Evolutionary conservation across 2,797 vertebrate species (phyloP).

Genomic region (Lutra lutra): DNA sequence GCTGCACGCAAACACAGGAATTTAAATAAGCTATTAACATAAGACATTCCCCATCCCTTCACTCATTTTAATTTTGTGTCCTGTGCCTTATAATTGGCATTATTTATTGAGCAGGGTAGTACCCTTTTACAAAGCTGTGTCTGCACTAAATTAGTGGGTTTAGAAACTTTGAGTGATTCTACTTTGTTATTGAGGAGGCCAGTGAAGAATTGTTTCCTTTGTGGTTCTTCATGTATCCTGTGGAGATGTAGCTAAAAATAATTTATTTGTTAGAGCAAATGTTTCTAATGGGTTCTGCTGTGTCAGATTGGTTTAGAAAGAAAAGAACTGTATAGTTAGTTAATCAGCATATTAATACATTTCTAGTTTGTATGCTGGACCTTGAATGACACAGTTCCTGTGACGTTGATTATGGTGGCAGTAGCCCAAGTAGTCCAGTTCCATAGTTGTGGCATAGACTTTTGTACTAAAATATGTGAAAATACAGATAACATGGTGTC

Average conservation of each 20-base stretch:
- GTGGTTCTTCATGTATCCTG: background rate
- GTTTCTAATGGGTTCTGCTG: background rate
- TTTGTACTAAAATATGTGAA: background rate
- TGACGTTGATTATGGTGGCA: background rate
- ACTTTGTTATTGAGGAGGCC: background rate
- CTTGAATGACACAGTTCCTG: background rate
- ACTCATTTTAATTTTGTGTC: background rate
- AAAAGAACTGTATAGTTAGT: background rate
- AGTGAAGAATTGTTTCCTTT: background rate
- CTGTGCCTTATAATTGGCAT: background rate
- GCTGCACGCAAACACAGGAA: background rate
- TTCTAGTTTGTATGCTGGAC: slow-evolving; percentile 17
- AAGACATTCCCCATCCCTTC: background rate
- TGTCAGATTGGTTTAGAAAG: background rate
- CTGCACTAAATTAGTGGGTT: background rate
- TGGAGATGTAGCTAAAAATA: background rate
- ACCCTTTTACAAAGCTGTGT: background rate
- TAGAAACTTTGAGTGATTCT: background rate
- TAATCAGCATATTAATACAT: background rate
- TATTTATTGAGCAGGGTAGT: background rate
- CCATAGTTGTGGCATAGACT: background rate
- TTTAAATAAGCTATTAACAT: background rate
- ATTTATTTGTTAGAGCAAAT: background rate
- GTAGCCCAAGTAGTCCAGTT: background rate
- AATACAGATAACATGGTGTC: background rate